Conservation (phyloP, 2,888 invertebrate species). For the Acronicta leporina region DNA sequence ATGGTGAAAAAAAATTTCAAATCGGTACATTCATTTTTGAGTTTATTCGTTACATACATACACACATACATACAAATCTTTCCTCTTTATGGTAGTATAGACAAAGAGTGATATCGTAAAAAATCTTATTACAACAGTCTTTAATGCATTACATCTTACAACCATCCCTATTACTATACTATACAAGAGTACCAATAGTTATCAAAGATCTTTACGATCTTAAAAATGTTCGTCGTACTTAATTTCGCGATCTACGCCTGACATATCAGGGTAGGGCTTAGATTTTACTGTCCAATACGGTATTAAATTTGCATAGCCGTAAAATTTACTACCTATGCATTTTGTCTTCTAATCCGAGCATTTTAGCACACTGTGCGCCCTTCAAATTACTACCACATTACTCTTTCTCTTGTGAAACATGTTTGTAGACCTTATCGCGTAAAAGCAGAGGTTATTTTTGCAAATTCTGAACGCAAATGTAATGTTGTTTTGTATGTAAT, state of each 20-base stretch:
- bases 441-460: slow-evolving; percentile 15
- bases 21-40: no score
- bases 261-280: slow-evolving; percentile 70
- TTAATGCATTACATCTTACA: slow-evolving; percentile 47
- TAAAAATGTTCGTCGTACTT: slow-evolving; percentile 58
- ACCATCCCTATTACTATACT: slow-evolving; percentile 54
- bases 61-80: slow-evolving; percentile 5
- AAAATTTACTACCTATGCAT: slow-evolving; percentile 86
- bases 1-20: no score
- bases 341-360: slow-evolving; percentile 79
- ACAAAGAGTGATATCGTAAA: slow-evolving; percentile 36
- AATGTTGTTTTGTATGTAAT: slow-evolving; percentile 49
- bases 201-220: slow-evolving; percentile 58
- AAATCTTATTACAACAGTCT: slow-evolving; percentile 44
- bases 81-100: no score
- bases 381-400: slow-evolving; percentile 41
- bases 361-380: slow-evolving; percentile 70
- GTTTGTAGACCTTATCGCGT: neutral
- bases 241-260: slow-evolving; percentile 72
- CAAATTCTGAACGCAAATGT: neutral
- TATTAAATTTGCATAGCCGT: slow-evolving; percentile 86
- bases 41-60: no score
- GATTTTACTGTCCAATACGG: slow-evolving; percentile 80
- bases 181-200: slow-evolving; percentile 56
- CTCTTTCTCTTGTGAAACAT: neutral